These are phyloP conservation scores for Sipha maydis DNA, from an alignment of 2,888 invertebrate species.

Conservation along the genomic window DNA sequence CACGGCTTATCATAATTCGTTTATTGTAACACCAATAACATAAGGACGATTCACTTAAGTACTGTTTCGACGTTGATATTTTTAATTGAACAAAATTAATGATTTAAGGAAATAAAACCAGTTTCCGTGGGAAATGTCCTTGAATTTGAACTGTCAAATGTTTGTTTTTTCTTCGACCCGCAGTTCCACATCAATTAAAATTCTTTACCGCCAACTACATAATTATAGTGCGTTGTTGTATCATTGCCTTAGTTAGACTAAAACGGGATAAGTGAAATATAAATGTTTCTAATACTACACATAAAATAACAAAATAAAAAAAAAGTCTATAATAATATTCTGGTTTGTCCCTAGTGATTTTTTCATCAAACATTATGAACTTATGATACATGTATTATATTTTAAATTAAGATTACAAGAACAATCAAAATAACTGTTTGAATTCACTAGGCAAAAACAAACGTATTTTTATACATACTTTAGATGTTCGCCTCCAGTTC, in stretches of 20 bases:
- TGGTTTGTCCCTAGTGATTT: background rate
- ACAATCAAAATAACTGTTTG: constrained; percentile 39
- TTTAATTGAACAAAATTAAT: constrained; percentile 20
- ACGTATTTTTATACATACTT: background rate
- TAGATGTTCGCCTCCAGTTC: background rate
- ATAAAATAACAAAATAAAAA: background rate
- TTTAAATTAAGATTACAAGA: background rate
- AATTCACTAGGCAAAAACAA: background rate
- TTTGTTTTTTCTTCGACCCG: constrained; percentile 2
- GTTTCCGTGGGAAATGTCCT: constrained; percentile 47
- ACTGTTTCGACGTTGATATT: background rate
- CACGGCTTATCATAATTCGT: background rate
- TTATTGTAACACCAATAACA: background rate
- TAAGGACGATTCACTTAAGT: background rate
- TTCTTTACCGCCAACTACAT: constrained; percentile 34
- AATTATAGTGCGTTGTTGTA: background rate
- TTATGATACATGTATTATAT: background rate
- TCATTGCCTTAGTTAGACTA: background rate
- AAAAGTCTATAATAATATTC: background rate
- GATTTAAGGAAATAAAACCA: constrained; percentile 43
- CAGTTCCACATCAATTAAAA: constrained; percentile 50
- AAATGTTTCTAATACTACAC: background rate
- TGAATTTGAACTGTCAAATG: constrained; percentile 48
- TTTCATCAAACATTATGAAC: background rate
- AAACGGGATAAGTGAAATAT: background rate